Conservation (phyloP, 2,888 invertebrate genomes). For the Tridacna crocea region DNA sequence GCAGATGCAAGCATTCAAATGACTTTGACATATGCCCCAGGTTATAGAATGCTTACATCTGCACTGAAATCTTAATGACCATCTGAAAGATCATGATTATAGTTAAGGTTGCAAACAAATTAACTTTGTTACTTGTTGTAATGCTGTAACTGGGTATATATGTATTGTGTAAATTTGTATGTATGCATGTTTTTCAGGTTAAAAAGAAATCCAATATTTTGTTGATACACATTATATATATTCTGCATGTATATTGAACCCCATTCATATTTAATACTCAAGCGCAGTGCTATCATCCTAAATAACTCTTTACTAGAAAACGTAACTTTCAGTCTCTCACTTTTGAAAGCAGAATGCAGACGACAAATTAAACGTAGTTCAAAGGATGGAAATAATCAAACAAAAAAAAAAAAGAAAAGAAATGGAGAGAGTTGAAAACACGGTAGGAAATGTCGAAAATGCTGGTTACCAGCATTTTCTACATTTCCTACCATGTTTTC, state of each 20-base stretch:
- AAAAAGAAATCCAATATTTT: not conserved
- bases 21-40: too few species aligned
- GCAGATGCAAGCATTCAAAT: too few species aligned
- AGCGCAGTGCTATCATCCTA: not conserved
- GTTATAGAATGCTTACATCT: too few species aligned
- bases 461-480: slow-evolving; percentile 3
- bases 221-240: not conserved
- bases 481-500: not conserved
- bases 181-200: not conserved
- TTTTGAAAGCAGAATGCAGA: not conserved
- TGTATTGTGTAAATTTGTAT: not conserved
- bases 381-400: not conserved
- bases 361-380: not conserved
- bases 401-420: not conserved
- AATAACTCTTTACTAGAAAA: not conserved
- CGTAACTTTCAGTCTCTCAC: not conserved
- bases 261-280: not conserved
- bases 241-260: not conserved
- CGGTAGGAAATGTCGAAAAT: not conserved
- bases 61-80: too few species aligned
- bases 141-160: not conserved
- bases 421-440: not conserved
- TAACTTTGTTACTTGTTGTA: not conserved
- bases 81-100: too few species aligned
- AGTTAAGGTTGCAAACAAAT: not conserved